These are phyloP conservation scores for Panagrolaimus sp. DNA, from an alignment of 1,140 invertebrate genomes.

Conservation along the genomic window DNA sequence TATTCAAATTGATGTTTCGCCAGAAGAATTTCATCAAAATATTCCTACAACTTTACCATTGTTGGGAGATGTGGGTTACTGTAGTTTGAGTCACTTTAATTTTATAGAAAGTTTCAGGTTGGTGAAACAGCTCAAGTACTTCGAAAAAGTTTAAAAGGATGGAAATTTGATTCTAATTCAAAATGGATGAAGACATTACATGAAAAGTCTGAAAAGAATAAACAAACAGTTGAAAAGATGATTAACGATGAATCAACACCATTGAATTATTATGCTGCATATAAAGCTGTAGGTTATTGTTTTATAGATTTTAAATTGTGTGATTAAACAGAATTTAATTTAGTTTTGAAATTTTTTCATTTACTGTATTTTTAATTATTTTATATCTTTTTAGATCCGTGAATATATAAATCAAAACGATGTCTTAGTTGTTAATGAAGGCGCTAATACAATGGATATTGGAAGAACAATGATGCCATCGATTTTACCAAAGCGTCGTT, in stretches of 20 bases:
- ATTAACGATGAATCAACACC: slow-evolving; percentile 68
- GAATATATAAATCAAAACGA: slow-evolving; percentile 64
- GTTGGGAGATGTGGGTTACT: slow-evolving; percentile 74
- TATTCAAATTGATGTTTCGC: slow-evolving; percentile 81
- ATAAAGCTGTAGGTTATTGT: slow-evolving; percentile 63
- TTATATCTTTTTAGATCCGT: slow-evolving; percentile 56
- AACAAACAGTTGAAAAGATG: slow-evolving; percentile 63
- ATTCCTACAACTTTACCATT: slow-evolving; percentile 70
- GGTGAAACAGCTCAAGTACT: slow-evolving; percentile 30
- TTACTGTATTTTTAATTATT: neutral
- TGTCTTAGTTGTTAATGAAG: slow-evolving; percentile 89
- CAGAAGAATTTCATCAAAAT: slow-evolving; percentile 87
- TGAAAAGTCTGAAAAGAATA: slow-evolving; percentile 65
- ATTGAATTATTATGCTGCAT: slow-evolving; percentile 86
- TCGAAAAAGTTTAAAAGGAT: slow-evolving; percentile 63
- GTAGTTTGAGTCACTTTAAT: slow-evolving; percentile 65
- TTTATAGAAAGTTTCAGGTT: slow-evolving; percentile 13
- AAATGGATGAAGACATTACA: slow-evolving; percentile 66
- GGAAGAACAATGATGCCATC: slow-evolving; percentile 80
- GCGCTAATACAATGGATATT: slow-evolving; percentile 97
- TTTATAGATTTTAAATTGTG: no score
- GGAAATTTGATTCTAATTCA: slow-evolving; percentile 59
- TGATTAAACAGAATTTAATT: no score
- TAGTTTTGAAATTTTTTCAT: no score
- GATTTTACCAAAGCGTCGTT: slow-evolving; percentile 71